phyloP scores from a whole-genome alignment of 2,113 vertebrate genomes.

The Tringa solitaria region DNA sequence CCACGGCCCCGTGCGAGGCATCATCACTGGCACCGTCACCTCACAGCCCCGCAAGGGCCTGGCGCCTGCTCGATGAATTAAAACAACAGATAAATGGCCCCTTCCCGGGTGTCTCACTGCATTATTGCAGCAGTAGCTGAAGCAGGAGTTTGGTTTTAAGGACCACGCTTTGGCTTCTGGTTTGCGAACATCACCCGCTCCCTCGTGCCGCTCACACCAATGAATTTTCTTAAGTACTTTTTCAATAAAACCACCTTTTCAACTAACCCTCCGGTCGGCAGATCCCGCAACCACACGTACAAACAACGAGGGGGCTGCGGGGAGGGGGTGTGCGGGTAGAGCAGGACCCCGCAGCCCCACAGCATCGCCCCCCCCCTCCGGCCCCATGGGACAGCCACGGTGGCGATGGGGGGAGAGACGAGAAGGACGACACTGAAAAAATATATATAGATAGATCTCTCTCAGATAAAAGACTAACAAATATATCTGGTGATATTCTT shows the following conservation, averaged over 20 bases:
- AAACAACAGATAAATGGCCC: neutral
- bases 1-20: rapidly evolving
- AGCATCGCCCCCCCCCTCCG: neutral
- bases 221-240: neutral
- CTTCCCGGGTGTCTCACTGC: rapidly evolving
- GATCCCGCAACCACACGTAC: rapidly evolving
- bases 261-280: neutral
- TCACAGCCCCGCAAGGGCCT: neutral
- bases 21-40: rapidly evolving
- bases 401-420: rapidly evolving
- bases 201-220: rapidly evolving
- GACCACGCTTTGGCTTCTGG: neutral
- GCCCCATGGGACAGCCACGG: rapidly evolving
- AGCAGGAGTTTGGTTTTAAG: neutral
- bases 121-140: neutral
- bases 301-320: rapidly evolving
- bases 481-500: neutral
- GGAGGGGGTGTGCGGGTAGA: neutral
- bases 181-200: neutral
- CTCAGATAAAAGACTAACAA: neutral
- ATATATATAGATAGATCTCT: neutral
- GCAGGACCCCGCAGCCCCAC: neutral
- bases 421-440: neutral
- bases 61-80: neutral
- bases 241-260: neutral